Conservation (phyloP, 2,113 vertebrate species). For the Peromyscus leucopus region DNA sequence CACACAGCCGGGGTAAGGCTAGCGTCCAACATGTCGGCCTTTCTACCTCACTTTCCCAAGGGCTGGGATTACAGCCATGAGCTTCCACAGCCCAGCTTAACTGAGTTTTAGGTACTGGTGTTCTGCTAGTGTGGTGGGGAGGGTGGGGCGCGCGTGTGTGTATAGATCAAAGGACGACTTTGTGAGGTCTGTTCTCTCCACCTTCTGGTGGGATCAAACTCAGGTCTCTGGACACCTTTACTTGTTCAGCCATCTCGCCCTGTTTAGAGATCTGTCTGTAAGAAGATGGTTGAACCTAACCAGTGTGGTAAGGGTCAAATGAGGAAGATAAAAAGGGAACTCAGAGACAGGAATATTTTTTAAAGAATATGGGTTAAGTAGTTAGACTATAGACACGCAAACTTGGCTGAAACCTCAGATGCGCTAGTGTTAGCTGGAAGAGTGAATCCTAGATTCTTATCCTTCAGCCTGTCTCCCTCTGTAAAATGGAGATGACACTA, state of each 20-base stretch:
- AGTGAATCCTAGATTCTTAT: conserved; percentile 27
- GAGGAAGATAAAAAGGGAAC: background rate
- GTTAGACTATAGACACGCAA: background rate
- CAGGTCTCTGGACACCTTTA: background rate
- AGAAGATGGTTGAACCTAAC: background rate
- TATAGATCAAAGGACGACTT: background rate
- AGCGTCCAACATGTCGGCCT: too few species aligned
- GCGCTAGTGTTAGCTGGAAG: background rate
- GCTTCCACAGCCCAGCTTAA: background rate
- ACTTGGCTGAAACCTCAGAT: conserved; percentile 10
- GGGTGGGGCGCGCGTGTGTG: background rate
- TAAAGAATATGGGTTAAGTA: background rate
- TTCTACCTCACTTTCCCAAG: background rate
- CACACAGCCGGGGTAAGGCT: background rate
- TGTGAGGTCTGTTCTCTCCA: background rate
- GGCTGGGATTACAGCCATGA: background rate
- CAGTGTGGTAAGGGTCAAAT: background rate
- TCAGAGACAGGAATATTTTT: conserved; percentile 3
- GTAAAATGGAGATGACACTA: conserved; percentile 26
- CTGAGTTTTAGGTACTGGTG: background rate
- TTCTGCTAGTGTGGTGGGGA: background rate
- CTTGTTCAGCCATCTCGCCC: background rate
- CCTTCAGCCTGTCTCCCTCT: background rate
- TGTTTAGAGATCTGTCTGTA: background rate
- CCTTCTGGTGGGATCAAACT: background rate